phyloP scores from a whole-genome alignment of 2,888 invertebrate species.

The Ophion ventricosus region DNA sequence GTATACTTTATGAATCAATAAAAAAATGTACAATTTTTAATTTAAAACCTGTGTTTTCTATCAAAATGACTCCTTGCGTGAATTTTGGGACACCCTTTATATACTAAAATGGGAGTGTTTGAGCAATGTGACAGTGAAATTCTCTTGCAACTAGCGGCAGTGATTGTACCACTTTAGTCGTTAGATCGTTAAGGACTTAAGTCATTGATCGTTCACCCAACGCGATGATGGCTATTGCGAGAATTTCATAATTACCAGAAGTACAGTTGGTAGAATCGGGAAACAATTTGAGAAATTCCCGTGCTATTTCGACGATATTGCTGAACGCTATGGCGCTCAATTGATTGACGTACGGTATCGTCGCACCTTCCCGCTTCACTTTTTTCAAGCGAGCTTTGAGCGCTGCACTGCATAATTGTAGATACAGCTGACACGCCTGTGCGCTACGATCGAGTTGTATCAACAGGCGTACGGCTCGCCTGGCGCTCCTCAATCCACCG shows the following conservation, averaged over 20 bases:
- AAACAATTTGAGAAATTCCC: constrained; percentile 92
- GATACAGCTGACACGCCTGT: constrained; percentile 92
- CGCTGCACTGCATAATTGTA: constrained; percentile 92
- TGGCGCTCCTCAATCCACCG: constrained; percentile 91
- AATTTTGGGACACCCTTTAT: no score
- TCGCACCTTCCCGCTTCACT: constrained; percentile 92
- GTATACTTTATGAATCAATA: no score
- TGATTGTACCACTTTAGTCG: no score
- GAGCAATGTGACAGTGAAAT: no score
- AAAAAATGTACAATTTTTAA: no score
- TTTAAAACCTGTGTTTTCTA: no score
- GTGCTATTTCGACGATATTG: constrained; percentile 90
- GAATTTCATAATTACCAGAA: constrained; percentile 85
- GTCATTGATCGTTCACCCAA: no score
- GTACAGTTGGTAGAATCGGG: constrained; percentile 90
- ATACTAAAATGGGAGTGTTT: no score
- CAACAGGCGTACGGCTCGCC: constrained; percentile 93
- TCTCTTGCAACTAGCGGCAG: no score
- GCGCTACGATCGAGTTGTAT: constrained; percentile 90
- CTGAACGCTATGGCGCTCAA: constrained; percentile 93
- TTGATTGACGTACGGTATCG: constrained; percentile 91
- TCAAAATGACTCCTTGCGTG: no score
- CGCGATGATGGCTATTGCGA: background rate
- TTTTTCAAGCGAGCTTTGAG: constrained; percentile 92
- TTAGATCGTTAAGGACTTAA: no score